phyloP scores from a whole-genome alignment of 2,113 vertebrate genomes.

The Pollimyrus isidori region DNA sequence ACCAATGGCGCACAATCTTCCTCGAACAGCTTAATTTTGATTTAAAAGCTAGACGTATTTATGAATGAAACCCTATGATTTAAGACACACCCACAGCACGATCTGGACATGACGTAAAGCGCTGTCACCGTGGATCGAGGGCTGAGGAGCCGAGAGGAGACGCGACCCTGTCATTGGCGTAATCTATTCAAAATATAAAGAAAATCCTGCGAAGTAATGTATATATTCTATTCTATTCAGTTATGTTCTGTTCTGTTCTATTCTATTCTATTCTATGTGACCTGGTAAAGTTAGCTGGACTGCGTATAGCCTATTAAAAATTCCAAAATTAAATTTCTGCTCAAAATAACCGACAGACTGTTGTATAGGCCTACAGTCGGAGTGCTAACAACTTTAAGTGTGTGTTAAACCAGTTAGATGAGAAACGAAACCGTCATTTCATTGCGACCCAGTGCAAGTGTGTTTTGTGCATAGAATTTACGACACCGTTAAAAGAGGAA shows the following conservation, averaged over 20 bases:
- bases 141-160: not conserved
- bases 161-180: not conserved
- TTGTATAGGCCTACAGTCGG: not conserved
- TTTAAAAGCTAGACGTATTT: slow-evolving; percentile 61
- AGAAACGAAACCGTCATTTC: not conserved
- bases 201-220: not conserved
- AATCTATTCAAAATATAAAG: not conserved
- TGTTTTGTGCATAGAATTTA: not conserved
- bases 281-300: not conserved
- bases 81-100: slow-evolving; percentile 60
- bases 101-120: slow-evolving; percentile 42
- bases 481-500: not conserved
- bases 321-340: not conserved
- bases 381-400: not conserved
- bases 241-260: not conserved
- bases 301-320: not conserved
- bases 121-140: slow-evolving; percentile 17
- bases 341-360: not conserved
- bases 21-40: slow-evolving; percentile 52
- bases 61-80: slow-evolving; percentile 65
- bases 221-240: not conserved
- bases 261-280: not conserved
- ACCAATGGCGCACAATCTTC: slow-evolving; percentile 36
- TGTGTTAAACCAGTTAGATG: not conserved
- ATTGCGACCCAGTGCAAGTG: not conserved